These are phyloP conservation scores for Campoletis raptor DNA, from an alignment of 2,888 invertebrate genomes.

Conservation along the genomic window DNA sequence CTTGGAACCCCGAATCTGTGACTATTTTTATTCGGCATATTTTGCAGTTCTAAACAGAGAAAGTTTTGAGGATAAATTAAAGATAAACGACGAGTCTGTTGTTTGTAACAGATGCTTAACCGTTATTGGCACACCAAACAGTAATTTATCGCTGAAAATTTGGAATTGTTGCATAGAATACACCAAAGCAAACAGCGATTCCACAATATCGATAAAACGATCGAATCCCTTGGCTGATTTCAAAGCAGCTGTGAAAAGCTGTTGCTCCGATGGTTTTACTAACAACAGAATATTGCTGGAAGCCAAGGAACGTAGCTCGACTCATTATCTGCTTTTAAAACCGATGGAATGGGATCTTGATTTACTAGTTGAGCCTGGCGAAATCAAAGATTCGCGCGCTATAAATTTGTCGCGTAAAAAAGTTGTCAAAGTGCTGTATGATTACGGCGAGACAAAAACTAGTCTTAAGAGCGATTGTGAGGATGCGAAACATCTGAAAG, in stretches of 20 bases:
- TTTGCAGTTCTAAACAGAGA: slow-evolving; percentile 76
- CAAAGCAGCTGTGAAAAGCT: slow-evolving; percentile 76
- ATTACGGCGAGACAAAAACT: slow-evolving; percentile 74
- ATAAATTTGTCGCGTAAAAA: slow-evolving; percentile 72
- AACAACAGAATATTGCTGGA: slow-evolving; percentile 79
- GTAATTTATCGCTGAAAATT: slow-evolving; percentile 76
- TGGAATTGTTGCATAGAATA: slow-evolving; percentile 81
- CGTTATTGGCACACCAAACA: slow-evolving; percentile 75
- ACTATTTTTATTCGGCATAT: slow-evolving; percentile 80
- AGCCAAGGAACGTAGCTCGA: slow-evolving; percentile 73
- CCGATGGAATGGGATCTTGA: slow-evolving; percentile 80
- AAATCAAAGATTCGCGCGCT: slow-evolving; percentile 53
- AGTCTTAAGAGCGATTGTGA: slow-evolving; percentile 67
- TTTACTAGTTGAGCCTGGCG: slow-evolving; percentile 75
- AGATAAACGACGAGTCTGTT: slow-evolving; percentile 72
- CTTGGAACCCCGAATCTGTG: slow-evolving; percentile 76
- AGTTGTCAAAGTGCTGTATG: slow-evolving; percentile 81
- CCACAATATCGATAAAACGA: slow-evolving; percentile 55
- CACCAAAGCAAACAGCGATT: slow-evolving; percentile 58
- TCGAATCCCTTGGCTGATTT: slow-evolving; percentile 79
- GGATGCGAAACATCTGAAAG: slow-evolving; percentile 76
- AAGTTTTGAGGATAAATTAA: slow-evolving; percentile 74
- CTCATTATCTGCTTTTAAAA: slow-evolving; percentile 77
- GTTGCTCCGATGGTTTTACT: slow-evolving; percentile 73
- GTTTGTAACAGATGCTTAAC: slow-evolving; percentile 80